Evolutionary conservation across 2,797 vertebrate genomes (phyloP).

Genomic region (Alosa sapidissima): DNA sequence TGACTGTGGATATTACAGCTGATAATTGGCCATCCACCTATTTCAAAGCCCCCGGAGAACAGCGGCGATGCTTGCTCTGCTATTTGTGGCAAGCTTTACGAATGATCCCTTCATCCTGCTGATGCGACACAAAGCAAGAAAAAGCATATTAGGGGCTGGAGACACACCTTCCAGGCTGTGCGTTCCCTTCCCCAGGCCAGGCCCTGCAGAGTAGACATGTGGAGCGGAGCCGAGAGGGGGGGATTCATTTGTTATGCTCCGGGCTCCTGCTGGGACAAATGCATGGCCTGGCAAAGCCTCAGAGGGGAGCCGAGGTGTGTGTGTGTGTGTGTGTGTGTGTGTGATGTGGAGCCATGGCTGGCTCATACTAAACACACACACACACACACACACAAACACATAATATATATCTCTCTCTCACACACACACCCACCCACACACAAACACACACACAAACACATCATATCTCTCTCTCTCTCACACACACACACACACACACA

Average conservation of each 20-base stretch:
- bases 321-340: background rate
- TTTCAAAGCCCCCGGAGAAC: background rate
- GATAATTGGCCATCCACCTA: background rate
- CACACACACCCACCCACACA: background rate
- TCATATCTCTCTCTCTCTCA: background rate
- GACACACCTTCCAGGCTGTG: background rate
- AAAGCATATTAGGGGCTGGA: background rate
- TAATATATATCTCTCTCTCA: background rate
- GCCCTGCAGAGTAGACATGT: no score
- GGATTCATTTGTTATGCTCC: background rate
- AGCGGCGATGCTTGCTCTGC: background rate
- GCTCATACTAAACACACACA: background rate
- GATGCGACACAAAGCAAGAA: background rate
- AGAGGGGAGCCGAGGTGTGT: background rate
- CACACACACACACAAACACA: background rate
- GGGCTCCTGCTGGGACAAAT: constrained; percentile 1
- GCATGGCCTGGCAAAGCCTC: constrained; percentile 11
- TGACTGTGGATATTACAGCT: background rate
- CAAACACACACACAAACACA: background rate
- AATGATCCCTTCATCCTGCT: background rate
- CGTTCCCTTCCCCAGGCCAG: no score
- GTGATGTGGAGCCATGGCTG: background rate
- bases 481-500: background rate
- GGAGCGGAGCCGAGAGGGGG: no score
- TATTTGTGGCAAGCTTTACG: background rate